Base-by-base conservation (phyloP, 2,113 vertebrate genomes). In the Pterophyllum scalare region DNA sequence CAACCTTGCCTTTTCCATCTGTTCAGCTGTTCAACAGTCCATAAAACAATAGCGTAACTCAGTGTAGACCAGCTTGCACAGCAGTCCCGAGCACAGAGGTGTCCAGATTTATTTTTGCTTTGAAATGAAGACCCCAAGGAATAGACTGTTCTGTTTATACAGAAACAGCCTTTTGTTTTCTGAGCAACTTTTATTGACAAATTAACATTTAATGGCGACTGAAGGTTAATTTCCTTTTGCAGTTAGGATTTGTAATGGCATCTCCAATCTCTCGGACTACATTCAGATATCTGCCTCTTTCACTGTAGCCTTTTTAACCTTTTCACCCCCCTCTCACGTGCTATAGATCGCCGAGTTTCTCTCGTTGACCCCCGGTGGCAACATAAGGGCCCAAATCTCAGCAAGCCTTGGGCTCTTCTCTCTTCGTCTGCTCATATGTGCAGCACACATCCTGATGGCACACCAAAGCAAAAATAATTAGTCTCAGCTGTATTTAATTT, bases 1-100 rank as follows among this genome's bases (percentile, higher is more conserved):
- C 91, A 93, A 89, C 90, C 90, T 90, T 92, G 91, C 80, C 70
- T 78, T 20, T 92, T 92, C 94, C 94, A 94, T 94, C 93, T 95
- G 94, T 90, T 93, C 87, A 75, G 54, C 77, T 91, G 88, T 85
- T 89, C 86, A 90, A 24, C 87, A 72, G 89, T 83, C 89, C 91
- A 81, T 92, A 88, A 93, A 89, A 92, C 82, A 86, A 74, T 60
- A 72, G 77, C 31, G 24, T 80, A 91, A 89, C 85, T 56, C 58
- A 46, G 59, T 59, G 79, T 83, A 58, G 61, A 87, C 84, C 84
- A 93, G 84, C 83, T 91, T 89, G 75, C 28, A 26, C 65, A 82
- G 84, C 87, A 91, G 70, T 81, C 77, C 52, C 85, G 75, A 81
- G 81, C 84, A 65, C 79, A 77, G 79, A 87, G 76, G 84, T 90